Base-by-base conservation (phyloP, 2,888 invertebrate species). In the Drosophila mercatorum region DNA sequence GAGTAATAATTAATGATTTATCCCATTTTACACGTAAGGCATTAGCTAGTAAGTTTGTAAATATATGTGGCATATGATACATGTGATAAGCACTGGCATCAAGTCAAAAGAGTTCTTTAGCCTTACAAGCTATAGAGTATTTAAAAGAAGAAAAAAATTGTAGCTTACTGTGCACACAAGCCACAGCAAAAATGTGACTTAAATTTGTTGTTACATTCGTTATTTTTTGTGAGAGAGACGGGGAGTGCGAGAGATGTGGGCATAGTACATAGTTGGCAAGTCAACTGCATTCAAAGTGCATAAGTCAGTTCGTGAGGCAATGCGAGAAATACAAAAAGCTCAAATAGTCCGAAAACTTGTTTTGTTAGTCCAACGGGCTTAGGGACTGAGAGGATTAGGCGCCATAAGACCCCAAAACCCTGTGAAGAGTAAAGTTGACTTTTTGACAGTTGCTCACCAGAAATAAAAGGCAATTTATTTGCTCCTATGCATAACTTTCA, bases 211-310 rank as follows among this genome's bases (percentile, higher is more conserved):
- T 68, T 58, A 73, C 86, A 85, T 70, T 85, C 68, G 69, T 74
- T 57, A 43, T 60, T 47, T 14, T 22, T 49, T 31, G 11, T 55
- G 46, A 26, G 38, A 46, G 11, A 14, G 26, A 12, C 31, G 31
- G 26, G 8, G 38, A 22, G 41, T 22, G 47, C 17, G 12, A 28
- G 41, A 6, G 17, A 12, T 22, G n/a, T 46, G 36, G n/a, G 49
- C 34, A 61, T 40, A 51, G 28, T 47, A 62, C 62, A 64, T 68
- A 72, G 80, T 83, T 83, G 78, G 81, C 73, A 81, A 86, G 84
- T 73, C 79, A 76, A 78, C 81, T 87, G 81, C 86, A 86, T 75
- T 77, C 77, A 77, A 74, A 87, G 74, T 87, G 84, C 87, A 85
- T 83, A 82, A 88, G 88, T 85, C 84, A 83, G 78, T 78, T 63